Percentiles rank a stretch among this genome's conserved stretches.
phyloP scores from a whole-genome alignment of 2,797 vertebrate species.

The Psittacula echo region DNA sequence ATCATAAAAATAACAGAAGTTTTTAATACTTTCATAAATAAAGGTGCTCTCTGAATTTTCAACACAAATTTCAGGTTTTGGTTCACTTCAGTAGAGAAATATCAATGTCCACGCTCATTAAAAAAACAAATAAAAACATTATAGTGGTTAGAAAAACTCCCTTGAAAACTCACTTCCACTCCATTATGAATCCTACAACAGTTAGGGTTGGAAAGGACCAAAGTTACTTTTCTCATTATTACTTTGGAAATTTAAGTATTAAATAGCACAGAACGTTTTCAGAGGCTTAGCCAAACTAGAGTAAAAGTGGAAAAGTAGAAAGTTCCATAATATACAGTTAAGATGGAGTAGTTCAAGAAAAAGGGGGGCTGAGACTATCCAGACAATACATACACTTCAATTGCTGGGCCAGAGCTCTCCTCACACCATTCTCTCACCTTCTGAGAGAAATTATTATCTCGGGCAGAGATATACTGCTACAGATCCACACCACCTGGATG shows the following conservation, averaged over 20 bases:
- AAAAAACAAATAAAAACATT: neutral
- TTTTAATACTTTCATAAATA: neutral
- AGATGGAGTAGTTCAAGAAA: neutral
- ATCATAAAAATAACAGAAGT: accelerated
- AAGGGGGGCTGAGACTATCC: neutral
- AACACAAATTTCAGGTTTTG: neutral
- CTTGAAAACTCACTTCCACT: neutral
- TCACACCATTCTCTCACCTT: neutral
- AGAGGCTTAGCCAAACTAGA: neutral
- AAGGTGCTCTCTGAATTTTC: neutral
- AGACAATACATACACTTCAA: neutral
- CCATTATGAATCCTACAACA: neutral
- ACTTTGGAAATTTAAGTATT: neutral
- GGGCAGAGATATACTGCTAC: neutral
- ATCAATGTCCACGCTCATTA: neutral
- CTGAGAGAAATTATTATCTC: neutral
- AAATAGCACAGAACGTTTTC: neutral
- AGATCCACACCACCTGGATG: accelerated
- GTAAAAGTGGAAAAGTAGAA: neutral
- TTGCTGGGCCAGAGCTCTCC: neutral
- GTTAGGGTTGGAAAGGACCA: neutral
- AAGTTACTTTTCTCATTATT: neutral
- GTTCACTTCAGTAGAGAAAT: neutral
- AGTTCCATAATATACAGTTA: neutral
- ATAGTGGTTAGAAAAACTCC: neutral